Base-by-base conservation (phyloP, 1,140 invertebrate species). In the Conus ventricosus region DNA sequence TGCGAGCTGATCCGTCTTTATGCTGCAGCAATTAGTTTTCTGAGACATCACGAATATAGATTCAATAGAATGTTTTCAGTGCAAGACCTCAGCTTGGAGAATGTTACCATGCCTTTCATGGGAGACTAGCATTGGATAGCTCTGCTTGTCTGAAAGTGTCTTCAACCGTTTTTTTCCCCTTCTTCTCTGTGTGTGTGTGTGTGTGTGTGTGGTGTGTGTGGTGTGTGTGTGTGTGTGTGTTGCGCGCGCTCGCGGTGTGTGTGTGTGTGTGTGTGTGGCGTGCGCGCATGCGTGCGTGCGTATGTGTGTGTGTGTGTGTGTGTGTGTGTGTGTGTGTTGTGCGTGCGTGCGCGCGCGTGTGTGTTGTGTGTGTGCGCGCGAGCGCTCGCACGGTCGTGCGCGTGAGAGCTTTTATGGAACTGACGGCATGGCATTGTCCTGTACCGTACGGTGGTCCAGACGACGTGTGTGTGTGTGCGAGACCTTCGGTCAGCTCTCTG, bases 161-260 rank as follows among this genome's bases (percentile, higher is more conserved):
- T 39, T 11, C 5, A 23, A 15, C 5, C 7, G 2, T 39, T n/a
- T 17, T n/a, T 17, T n/a, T n/a, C n/a, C n/a, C n/a, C n/a, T n/a
- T n/a, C n/a, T n/a, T 39, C 25, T 39, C 0, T 78, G 76, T 78
- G 39, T 78, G 25, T 78, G 25, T 39, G 76, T 51, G 76, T 39
- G 25, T 39, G 76, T 39, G 76, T 78, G 76, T 78, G 76, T 78
- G 76, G 39, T 78, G 76, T 78, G 76, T 78, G 76, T 78, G 76
- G 76, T 78, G 76, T 78, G 76, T 78, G 25, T 78, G 7, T 78
- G 76, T 78, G 76, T 39, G 76, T 78, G 76, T 6, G 6, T 78
- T n/a, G n/a, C n/a, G n/a, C n/a, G n/a, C n/a, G n/a, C n/a, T n/a
- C n/a, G n/a, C n/a, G n/a, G 76, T 6, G 76, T 78, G 76, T 39